Evolutionary conservation across 1,140 invertebrate genomes (phyloP).

Genomic region (Neodiprion virginianus): DNA sequence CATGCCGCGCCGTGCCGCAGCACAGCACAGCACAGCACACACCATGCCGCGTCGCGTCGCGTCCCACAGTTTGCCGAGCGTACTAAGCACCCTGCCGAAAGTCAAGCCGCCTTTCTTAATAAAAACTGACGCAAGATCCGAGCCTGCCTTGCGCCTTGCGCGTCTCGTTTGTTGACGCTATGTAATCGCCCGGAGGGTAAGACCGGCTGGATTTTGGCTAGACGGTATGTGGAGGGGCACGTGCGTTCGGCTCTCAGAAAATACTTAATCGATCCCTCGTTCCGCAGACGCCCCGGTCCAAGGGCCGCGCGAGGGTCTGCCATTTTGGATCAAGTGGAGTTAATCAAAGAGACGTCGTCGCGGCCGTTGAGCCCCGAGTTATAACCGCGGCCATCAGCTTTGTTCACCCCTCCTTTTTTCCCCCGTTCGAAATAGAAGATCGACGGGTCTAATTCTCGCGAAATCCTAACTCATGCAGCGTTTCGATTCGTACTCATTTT

Average conservation of each 20-base stretch:
- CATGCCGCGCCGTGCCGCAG: no score
- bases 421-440: no score
- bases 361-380: no score
- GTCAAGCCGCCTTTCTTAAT: not conserved
- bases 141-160: no score
- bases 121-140: not conserved
- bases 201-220: not conserved
- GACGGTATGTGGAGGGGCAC: not conserved
- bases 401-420: no score
- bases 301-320: not conserved
- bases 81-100: conserved; percentile 2
- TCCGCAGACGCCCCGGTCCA: not conserved
- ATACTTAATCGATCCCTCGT: not conserved
- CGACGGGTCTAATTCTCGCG: no score
- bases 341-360: not conserved
- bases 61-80: not conserved
- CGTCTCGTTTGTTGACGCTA: conserved; percentile 2
- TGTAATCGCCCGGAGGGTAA: not conserved
- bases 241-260: not conserved
- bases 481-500: no score
- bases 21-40: no score
- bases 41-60: not conserved
- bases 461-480: no score
- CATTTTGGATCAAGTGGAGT: conserved; percentile 4
- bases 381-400: no score